Percentiles rank a stretch among this genome's conserved stretches.
phyloP scores from a whole-genome alignment of 2,113 vertebrate species.

The Megaleporinus macrocephalus region DNA sequence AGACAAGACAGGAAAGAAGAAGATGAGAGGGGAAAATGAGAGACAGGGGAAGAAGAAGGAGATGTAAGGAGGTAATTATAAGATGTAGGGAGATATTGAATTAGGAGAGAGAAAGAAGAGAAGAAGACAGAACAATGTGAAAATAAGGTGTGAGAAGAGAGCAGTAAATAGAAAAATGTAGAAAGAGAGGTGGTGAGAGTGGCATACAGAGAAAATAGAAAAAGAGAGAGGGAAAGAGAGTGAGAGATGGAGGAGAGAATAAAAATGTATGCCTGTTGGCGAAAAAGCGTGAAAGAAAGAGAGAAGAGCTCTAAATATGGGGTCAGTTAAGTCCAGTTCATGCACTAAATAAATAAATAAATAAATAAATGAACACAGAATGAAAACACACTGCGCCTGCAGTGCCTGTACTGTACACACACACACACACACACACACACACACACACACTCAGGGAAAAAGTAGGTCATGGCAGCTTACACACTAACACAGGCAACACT shows the following conservation, averaged over 20 bases:
- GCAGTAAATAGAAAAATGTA: too few species aligned
- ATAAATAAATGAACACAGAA: slow-evolving; percentile 47
- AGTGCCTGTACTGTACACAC: slow-evolving; percentile 74
- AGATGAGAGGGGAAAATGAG: too few species aligned
- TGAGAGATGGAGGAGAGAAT: not conserved
- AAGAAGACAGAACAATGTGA: too few species aligned
- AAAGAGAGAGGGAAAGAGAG: not conserved
- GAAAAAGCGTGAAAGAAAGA: not conserved
- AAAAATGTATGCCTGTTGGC: too few species aligned
- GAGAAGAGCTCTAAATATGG: not conserved
- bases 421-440: slow-evolving; percentile 4
- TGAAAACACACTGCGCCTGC: slow-evolving; percentile 50
- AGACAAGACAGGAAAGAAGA: too few species aligned
- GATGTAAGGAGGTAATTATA: not conserved
- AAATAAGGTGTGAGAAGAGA: too few species aligned
- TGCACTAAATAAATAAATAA: too few species aligned
- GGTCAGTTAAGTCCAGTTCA: not conserved
- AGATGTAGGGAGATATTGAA: too few species aligned
- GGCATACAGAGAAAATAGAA: slow-evolving; percentile 12
- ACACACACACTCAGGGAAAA: slow-evolving; percentile 56
- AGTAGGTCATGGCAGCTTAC: slow-evolving; percentile 76
- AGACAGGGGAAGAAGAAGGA: not conserved
- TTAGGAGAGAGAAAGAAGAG: too few species aligned
- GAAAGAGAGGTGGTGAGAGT: slow-evolving; percentile 2
- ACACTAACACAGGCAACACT: slow-evolving; percentile 57